Conservation (phyloP, 2,888 invertebrate species). For the Lomographa bimaculata region DNA sequence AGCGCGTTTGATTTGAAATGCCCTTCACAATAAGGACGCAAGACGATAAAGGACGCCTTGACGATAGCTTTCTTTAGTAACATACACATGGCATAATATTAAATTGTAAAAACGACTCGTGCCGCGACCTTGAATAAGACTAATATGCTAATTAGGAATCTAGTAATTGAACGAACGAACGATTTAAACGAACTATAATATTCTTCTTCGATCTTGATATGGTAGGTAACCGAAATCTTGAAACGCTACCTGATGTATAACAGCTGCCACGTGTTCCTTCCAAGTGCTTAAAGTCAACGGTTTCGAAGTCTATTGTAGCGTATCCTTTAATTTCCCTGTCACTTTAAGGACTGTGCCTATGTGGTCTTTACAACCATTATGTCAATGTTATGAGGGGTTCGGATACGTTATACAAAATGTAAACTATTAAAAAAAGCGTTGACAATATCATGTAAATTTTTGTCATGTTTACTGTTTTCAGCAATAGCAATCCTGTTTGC, state of each 20-base stretch:
- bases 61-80: slow-evolving; percentile 12
- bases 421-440: too few relatives aligned
- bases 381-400: slow-evolving; percentile 1
- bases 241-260: slow-evolving; percentile 16
- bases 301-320: slow-evolving; percentile 20
- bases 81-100: slow-evolving; percentile 13
- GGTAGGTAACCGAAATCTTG: neutral
- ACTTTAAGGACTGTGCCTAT: too few relatives aligned
- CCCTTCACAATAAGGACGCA: slow-evolving; percentile 7
- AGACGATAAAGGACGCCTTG: slow-evolving; percentile 6
- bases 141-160: neutral
- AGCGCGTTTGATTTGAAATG: slow-evolving; percentile 1
- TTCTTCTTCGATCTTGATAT: too few relatives aligned
- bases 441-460: too few relatives aligned
- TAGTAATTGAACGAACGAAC: too few relatives aligned
- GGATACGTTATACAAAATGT: neutral
- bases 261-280: slow-evolving; percentile 29
- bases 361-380: slow-evolving; percentile 1
- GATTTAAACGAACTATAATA: too few relatives aligned
- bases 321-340: too few relatives aligned
- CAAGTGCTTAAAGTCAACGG: slow-evolving; percentile 24
- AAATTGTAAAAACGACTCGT: slow-evolving; percentile 10
- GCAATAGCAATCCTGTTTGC: too few relatives aligned
- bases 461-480: too few relatives aligned
- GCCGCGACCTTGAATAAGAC: slow-evolving; percentile 5